Conservation (phyloP, 1,140 invertebrate genomes). For the Drosophila sechellia region DNA sequence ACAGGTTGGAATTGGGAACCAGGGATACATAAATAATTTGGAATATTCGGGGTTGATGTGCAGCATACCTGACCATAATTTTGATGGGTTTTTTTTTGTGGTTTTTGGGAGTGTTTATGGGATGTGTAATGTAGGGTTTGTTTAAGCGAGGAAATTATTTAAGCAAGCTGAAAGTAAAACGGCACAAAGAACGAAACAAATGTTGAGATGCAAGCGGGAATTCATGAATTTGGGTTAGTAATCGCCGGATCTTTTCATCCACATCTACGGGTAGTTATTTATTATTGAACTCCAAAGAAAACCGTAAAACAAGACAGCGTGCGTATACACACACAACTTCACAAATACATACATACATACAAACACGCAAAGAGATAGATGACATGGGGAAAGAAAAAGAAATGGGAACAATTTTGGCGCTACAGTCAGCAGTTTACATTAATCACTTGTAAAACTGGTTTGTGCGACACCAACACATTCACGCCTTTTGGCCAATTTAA, state of each 20-base stretch:
- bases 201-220: constrained; percentile 20
- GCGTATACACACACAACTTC: constrained; percentile 53
- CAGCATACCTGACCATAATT: constrained; percentile 74
- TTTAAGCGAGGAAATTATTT: constrained; percentile 53
- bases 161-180: constrained; percentile 69
- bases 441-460: constrained; percentile 48
- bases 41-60: constrained; percentile 5
- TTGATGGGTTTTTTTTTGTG: constrained; percentile 30
- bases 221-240: constrained; percentile 7
- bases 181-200: constrained; percentile 56
- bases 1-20: neutral
- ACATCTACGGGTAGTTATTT: neutral
- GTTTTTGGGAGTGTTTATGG: constrained; percentile 18
- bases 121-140: constrained; percentile 23
- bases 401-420: constrained; percentile 40
- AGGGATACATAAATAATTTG: neutral
- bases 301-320: constrained; percentile 25
- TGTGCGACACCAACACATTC: constrained; percentile 5
- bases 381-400: constrained; percentile 12
- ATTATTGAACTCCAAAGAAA: constrained; percentile 5
- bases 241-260: neutral
- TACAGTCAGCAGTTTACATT: constrained; percentile 21
- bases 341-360: constrained; percentile 5
- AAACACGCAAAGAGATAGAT: neutral
- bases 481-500: neutral